Evolutionary conservation across 2,888 invertebrate genomes (phyloP), one percentile per base, ranked within the genome.

Genomic region (Liopterus haemorrhoidalis): DNA sequence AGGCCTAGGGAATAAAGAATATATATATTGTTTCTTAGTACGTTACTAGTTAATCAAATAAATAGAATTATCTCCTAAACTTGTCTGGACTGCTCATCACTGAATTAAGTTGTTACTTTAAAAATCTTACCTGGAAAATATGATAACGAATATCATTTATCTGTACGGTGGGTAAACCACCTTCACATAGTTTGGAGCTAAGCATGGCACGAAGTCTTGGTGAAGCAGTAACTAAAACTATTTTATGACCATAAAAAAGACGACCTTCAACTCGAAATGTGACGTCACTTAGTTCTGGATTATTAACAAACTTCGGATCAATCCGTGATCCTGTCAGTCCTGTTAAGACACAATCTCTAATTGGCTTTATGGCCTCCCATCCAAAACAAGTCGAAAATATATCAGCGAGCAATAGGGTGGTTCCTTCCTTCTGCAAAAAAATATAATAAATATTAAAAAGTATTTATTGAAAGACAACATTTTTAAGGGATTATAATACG

Each of bases 281-380:
- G 19, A 93, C 91, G 64, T 93, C 93, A 56, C 90, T 90, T 24
- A 93, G 73, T 60, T 91, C 90, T 0, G 91, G 88, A 70, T 92
- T 93, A 71, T 93, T 94, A 52, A 94, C 91, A 69, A 90, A 94
- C 61, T 88, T 85, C 0, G 91, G 88, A 70, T 94, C 93, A 55
- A 92, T 90, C 48, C 90, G 73, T 0, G 90, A 85, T 24, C 82
- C 80, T 16, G 73, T 71, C 1, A 77, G 73, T 5, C 78, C 71
- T 2, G 83, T 78, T 19, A 81, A 70, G 2, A 74, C 69, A 21
- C 79, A 78, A 58, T 82, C 82, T 54, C 80, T 73, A n/a, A 84
- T 79, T 0, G 79, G 73, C 55, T 86, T 86, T 52, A 90, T 86
- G 2, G 83, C 72, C 67, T 90, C 89, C 81, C 88, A 85, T 32